Conservation (phyloP, 2,888 invertebrate species). For the Lymantria dispar region DNA sequence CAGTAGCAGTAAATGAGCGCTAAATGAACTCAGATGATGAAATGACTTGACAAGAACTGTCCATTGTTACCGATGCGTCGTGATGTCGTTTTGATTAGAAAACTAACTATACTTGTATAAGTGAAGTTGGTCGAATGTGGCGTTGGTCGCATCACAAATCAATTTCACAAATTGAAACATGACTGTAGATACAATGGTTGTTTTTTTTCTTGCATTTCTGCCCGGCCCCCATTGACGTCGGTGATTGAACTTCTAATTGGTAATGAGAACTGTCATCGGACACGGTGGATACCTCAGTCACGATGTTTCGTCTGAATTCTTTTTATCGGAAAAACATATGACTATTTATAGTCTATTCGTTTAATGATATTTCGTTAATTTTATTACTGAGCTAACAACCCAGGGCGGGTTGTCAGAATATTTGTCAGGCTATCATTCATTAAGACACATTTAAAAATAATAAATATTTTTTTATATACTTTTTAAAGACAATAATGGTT, state of each 20-base stretch:
- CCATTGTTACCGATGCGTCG: conserved; percentile 42
- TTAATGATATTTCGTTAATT: background rate
- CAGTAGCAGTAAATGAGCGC: conserved; percentile 27
- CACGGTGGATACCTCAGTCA: conserved; percentile 48
- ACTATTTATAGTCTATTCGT: conserved; percentile 9
- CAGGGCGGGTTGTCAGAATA: no score
- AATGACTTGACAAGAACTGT: conserved; percentile 36
- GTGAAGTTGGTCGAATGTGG: conserved; percentile 28
- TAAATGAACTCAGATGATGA: conserved; percentile 34
- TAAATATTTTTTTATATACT: no score
- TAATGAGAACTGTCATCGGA: conserved; percentile 55
- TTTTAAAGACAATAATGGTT: no score
- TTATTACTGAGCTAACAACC: no score
- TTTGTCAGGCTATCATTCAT: no score
- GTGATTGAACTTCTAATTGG: conserved; percentile 77
- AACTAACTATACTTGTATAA: conserved; percentile 28
- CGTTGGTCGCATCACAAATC: conserved; percentile 58
- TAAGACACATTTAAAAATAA: no score
- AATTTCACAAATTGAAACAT: conserved; percentile 72
- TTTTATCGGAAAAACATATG: conserved; percentile 12
- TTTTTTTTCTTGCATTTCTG: conserved; percentile 45
- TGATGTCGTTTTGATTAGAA: conserved; percentile 47
- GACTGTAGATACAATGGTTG: conserved; percentile 46
- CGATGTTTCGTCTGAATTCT: conserved; percentile 29
- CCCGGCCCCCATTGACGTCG: conserved; percentile 47